Evolutionary conservation across 30 jellyfish, hydroid and myxozoan species (phyloP).

Genomic region (Aurelia aurita): DNA sequence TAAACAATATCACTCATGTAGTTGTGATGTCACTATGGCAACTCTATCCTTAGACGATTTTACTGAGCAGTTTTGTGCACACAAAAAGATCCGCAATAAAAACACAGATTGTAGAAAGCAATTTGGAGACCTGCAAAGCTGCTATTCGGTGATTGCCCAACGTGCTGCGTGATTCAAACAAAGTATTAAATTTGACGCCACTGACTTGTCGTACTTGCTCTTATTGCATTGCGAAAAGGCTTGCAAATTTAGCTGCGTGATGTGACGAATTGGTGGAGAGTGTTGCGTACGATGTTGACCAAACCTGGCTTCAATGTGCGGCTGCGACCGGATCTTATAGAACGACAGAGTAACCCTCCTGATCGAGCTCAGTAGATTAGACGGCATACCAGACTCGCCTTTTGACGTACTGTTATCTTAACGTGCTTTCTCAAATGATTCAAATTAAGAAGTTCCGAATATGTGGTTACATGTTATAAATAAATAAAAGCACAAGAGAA

Average conservation of each 20-base stretch:
- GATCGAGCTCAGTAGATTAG: background rate
- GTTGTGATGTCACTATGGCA: constrained; percentile 33
- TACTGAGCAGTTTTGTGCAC: constrained; percentile 34
- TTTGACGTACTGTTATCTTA: no score
- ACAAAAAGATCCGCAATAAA: constrained; percentile 4
- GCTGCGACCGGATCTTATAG: no score
- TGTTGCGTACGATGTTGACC: no score
- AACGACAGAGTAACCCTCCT: constrained; percentile 25
- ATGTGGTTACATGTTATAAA: no score
- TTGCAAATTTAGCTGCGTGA: no score
- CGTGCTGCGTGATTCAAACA: background rate
- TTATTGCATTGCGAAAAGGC: no score
- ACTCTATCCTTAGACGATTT: constrained; percentile 45
- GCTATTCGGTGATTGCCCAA: background rate
- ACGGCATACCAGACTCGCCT: background rate
- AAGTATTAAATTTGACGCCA: background rate
- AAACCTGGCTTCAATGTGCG: no score
- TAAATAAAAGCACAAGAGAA: no score
- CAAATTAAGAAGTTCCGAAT: no score
- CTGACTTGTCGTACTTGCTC: background rate
- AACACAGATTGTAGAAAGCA: constrained; percentile 3
- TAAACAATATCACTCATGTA: background rate
- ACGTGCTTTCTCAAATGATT: no score
- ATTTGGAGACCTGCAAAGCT: constrained; percentile 30
- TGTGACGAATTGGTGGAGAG: no score